A percentile compares a stretch with the other conserved stretches of the same genome.
These are phyloP conservation scores for Callimico goeldii DNA, from an alignment of 2,797 vertebrate species.

Conservation along the genomic window DNA sequence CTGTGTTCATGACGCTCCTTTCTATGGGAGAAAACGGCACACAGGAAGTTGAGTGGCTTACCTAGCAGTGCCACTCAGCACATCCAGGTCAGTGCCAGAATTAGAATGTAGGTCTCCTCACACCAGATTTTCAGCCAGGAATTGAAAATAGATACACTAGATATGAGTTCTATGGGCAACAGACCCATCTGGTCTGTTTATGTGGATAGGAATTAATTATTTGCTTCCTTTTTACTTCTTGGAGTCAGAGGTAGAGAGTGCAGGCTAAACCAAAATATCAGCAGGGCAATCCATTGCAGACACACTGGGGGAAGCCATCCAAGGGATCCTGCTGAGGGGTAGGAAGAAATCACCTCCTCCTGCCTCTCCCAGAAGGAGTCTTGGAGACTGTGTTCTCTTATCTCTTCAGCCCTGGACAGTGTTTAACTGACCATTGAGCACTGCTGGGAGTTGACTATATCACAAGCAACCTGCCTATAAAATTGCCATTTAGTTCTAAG, in stretches of 20 bases:
- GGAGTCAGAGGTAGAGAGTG: neutral
- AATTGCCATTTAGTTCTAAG: neutral
- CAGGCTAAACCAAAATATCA: neutral
- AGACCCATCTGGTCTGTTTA: neutral
- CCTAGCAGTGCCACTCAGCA: neutral
- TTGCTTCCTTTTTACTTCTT: neutral
- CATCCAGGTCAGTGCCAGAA: neutral
- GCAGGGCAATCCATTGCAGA: neutral
- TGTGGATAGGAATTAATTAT: neutral
- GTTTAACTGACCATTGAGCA: neutral
- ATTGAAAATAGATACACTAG: slow-evolving; percentile 9
- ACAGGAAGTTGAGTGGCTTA: neutral
- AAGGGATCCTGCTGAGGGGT: neutral
- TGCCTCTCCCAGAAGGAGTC: neutral
- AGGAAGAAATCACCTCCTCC: neutral
- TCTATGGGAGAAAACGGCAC: neutral
- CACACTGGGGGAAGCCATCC: neutral
- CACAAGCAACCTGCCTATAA: neutral
- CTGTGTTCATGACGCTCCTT: neutral
- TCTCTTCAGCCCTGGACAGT: neutral
- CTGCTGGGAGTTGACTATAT: neutral
- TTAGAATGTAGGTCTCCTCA: neutral
- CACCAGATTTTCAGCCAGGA: neutral
- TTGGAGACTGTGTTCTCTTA: neutral
- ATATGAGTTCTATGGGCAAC: neutral